Conservation (phyloP, 2,113 vertebrate species). For the Gulo gulo region DNA sequence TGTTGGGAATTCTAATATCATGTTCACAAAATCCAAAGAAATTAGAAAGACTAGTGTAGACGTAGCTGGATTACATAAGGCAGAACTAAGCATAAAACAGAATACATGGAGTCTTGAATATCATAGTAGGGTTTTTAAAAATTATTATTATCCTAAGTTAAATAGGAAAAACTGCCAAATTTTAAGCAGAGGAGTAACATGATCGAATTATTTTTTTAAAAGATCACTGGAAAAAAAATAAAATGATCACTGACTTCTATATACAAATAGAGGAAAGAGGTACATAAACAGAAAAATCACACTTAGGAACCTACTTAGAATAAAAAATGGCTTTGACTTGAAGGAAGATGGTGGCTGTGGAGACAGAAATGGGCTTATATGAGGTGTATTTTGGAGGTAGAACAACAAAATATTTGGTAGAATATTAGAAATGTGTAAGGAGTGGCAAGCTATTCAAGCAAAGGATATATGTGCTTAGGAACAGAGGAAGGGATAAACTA, state of each 20-base stretch:
- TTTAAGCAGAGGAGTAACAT: background rate
- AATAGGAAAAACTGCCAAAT: background rate
- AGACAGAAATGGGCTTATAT: background rate
- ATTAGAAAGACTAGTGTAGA: background rate
- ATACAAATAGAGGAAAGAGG: background rate
- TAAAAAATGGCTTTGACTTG: background rate
- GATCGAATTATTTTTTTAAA: background rate
- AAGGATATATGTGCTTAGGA: background rate
- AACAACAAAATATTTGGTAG: background rate
- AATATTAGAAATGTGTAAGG: background rate
- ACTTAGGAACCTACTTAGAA: background rate
- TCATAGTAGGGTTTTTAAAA: background rate
- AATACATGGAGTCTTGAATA: background rate
- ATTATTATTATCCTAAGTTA: background rate
- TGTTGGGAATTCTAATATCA: no score
- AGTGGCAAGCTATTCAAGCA: background rate
- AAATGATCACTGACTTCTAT: background rate
- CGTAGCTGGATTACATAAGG: background rate
- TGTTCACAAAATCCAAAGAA: background rate
- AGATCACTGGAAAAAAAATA: background rate
- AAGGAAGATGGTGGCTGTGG: background rate
- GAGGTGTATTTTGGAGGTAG: background rate
- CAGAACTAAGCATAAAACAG: background rate
- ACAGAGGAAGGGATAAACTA: background rate
- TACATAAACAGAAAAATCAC: background rate